Percentiles rank a stretch among this genome's conserved stretches.
Evolutionary conservation across 2,888 invertebrate genomes (phyloP).

Genomic region (Carterocephalus palaemon): DNA sequence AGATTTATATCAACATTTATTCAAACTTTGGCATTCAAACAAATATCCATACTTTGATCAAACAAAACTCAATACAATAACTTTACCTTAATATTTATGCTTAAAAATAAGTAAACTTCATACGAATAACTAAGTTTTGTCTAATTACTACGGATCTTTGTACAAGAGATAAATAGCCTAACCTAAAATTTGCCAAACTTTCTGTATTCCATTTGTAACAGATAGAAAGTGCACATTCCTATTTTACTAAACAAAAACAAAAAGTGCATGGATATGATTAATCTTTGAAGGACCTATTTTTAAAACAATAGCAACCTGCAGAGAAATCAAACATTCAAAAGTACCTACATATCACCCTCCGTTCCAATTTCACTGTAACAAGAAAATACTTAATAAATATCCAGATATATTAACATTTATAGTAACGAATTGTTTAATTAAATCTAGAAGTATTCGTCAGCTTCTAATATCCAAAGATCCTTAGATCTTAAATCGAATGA

Average conservation of each 20-base stretch:
- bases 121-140: conserved; percentile 1
- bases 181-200: conserved; percentile 4
- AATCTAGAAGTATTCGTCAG: too few species aligned
- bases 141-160: conserved; percentile 2
- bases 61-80: conserved; percentile 20
- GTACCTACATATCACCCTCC: too few species aligned
- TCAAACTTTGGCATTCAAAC: conserved; percentile 19
- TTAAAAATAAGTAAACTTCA: conserved; percentile 14
- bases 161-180: conserved; percentile 6
- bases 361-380: too few species aligned
- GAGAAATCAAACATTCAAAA: too few species aligned
- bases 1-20: conserved; percentile 8
- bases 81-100: conserved; percentile 13
- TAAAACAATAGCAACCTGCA: too few species aligned
- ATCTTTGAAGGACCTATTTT: too few species aligned
- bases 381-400: too few species aligned
- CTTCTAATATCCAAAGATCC: too few species aligned
- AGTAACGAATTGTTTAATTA: too few species aligned
- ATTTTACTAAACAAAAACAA: conserved; percentile 13
- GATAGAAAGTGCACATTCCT: neutral
- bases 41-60: conserved; percentile 4
- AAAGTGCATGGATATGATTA: conserved; percentile 2
- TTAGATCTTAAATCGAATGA: too few species aligned
- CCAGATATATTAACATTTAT: too few species aligned
- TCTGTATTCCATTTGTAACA: conserved; percentile 4